Conservation (phyloP, 2,888 invertebrate species). For the Seladonia tumulorum region DNA sequence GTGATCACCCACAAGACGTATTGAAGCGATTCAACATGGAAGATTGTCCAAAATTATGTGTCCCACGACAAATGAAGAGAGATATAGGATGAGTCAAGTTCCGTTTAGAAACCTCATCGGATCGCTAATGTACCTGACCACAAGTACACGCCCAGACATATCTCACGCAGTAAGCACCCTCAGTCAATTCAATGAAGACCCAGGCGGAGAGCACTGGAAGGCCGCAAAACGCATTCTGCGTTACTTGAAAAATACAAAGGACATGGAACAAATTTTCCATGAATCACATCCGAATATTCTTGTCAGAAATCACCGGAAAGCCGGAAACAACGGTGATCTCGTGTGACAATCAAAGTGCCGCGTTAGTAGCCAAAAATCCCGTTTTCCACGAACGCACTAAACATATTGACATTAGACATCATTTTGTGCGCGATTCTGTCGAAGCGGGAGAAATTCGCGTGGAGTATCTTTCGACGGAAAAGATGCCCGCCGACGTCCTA, state of each 20-base stretch:
- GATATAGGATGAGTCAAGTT: too few relatives aligned
- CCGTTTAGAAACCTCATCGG: too few relatives aligned
- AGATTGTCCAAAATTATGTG: neutral
- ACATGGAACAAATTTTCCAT: neutral
- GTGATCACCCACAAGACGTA: too few relatives aligned
- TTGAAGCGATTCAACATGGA: constrained; percentile 30
- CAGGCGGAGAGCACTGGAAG: neutral
- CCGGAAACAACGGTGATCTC: neutral
- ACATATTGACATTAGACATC: neutral
- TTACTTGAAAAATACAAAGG: neutral
- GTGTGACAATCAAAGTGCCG: neutral
- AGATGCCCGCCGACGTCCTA: too few relatives aligned
- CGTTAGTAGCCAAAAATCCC: neutral
- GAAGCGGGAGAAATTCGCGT: neutral
- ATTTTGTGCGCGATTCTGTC: neutral
- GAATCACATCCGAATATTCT: neutral
- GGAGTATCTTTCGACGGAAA: too few relatives aligned
- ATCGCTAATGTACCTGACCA: too few relatives aligned
- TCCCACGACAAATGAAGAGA: too few relatives aligned
- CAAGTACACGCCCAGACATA: too few relatives aligned
- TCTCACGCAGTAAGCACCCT: neutral
- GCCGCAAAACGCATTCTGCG: neutral
- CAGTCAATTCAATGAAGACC: neutral
- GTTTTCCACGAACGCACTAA: neutral
- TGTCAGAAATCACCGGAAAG: neutral